Evolutionary conservation across 2,113 vertebrate species (phyloP), one percentile per base, ranked within the genome.

Genomic region (Dicrurus megarhynchus): DNA sequence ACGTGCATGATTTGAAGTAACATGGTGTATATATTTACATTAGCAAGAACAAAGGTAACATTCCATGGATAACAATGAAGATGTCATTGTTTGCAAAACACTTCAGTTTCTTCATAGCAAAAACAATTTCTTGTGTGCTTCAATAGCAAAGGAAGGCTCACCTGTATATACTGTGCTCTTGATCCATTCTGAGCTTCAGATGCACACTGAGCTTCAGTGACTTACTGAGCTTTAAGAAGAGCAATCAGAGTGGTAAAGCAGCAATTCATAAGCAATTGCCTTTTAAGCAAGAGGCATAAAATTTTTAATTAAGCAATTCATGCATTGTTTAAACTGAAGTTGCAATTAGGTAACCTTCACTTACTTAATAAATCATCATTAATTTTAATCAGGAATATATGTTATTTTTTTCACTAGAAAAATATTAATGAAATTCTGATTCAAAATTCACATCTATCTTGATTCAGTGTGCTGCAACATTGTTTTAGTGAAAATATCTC

Each of bases 261-360:
- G 16, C 52, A 95, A 83, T 92, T 90, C 53, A 50, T 90, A 80
- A 92, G 37, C 77, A 83, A 87, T 53, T 93, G 26, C 35, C 32
- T 94, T 97, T 92, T 79, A 79, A 77, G 39, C 39, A 94, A 84
- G 47, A 85, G 35, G 22, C 78, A 89, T 42, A 84, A 53, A 28
- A 87, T n/a, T 73, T 94, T 95, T 92, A 53, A 93, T 95, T 81
- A 94, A 76, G 67, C 32, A 93, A 86, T 94, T 87, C 69, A 95
- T 81, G 30, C 60, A 89, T 87, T 96, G 82, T 96, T 95, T 96
- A 96, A 97, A 89, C 49, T 91, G 71, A 74, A 94, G 23, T 10
- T 64, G 20, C 35, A 87, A 63, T 80, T 89, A 93, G 27, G 46
- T 91, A 95, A 69, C 74, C 67, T 92, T 95, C 77, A 90, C 20